phyloP scores from a whole-genome alignment of 2,113 vertebrate species.

The Pholis gunnellus region DNA sequence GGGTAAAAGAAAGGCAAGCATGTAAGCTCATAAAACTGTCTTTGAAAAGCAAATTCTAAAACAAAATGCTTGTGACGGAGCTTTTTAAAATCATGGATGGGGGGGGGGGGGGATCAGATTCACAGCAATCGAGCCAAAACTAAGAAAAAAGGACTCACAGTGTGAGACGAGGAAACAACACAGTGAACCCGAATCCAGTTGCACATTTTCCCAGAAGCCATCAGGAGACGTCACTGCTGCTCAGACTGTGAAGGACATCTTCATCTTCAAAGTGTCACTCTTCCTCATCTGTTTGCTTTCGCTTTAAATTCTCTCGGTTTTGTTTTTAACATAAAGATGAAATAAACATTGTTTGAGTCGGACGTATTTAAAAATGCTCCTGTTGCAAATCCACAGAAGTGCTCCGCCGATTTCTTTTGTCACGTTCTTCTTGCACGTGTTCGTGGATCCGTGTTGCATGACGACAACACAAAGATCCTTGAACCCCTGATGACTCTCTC shows the following conservation, averaged over 20 bases:
- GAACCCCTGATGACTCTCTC: no score
- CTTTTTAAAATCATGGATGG: neutral
- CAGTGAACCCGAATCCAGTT: slow-evolving; percentile 6
- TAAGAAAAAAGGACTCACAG: neutral
- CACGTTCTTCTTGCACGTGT: no score
- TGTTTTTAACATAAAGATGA: neutral
- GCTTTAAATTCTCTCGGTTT: neutral
- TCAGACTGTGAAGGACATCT: slow-evolving; percentile 63
- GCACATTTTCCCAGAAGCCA: slow-evolving; percentile 16
- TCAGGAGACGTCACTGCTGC: slow-evolving; percentile 6
- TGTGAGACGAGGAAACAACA: neutral
- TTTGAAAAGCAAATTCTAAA: slow-evolving; percentile 26
- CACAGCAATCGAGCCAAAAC: neutral
- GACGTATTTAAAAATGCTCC: no score
- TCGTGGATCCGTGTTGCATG: no score
- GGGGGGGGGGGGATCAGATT: neutral
- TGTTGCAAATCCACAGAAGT: no score
- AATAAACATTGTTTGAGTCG: neutral
- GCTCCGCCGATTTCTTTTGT: no score
- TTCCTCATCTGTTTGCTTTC: neutral
- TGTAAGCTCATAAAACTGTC: slow-evolving; percentile 2
- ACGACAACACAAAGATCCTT: no score
- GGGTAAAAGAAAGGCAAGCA: neutral
- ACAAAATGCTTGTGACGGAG: slow-evolving; percentile 14
- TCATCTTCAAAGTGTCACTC: slow-evolving; percentile 32